A percentile compares a stretch with the other conserved stretches of the same genome.
These are phyloP conservation scores for Timandra comae DNA, from an alignment of 2,888 invertebrate genomes.

Conservation along the genomic window DNA sequence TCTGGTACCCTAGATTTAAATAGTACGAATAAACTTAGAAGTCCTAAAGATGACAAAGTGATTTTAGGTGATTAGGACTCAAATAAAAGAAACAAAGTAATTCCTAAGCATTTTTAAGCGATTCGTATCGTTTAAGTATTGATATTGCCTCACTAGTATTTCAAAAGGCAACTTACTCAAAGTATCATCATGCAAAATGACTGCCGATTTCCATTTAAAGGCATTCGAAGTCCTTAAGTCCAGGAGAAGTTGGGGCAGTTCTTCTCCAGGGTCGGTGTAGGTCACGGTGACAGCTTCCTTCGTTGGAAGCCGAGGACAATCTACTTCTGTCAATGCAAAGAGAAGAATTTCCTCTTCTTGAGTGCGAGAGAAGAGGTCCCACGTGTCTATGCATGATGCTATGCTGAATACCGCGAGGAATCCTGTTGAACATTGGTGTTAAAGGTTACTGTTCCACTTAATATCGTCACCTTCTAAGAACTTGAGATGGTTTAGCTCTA, in stretches of 20 bases:
- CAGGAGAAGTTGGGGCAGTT: constrained; percentile 85
- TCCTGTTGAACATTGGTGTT: constrained; percentile 77
- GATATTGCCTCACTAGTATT: too few species aligned
- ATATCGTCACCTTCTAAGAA: too few species aligned
- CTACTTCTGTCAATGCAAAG: constrained; percentile 85
- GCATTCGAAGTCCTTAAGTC: constrained; percentile 82
- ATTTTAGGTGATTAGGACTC: too few species aligned
- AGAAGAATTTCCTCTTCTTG: constrained; percentile 81
- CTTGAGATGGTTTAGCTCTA: too few species aligned
- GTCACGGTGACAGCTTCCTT: constrained; percentile 83
- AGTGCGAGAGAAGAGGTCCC: constrained; percentile 81
- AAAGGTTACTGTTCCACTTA: too few species aligned
- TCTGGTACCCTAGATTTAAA: too few species aligned
- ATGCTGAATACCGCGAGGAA: constrained; percentile 84
- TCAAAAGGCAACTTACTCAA: constrained; percentile 78
- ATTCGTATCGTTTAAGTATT: too few species aligned
- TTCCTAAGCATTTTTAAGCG: too few species aligned
- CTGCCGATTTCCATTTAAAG: constrained; percentile 83
- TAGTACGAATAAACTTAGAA: too few species aligned
- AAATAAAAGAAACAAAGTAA: too few species aligned
- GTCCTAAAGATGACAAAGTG: too few species aligned
- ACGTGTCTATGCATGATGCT: constrained; percentile 85
- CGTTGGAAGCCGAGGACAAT: constrained; percentile 85
- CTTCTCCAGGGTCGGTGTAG: constrained; percentile 80
- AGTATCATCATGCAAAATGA: constrained; percentile 83